phyloP scores from a whole-genome alignment of 2,888 invertebrate species.

The Lysandra coridon region DNA sequence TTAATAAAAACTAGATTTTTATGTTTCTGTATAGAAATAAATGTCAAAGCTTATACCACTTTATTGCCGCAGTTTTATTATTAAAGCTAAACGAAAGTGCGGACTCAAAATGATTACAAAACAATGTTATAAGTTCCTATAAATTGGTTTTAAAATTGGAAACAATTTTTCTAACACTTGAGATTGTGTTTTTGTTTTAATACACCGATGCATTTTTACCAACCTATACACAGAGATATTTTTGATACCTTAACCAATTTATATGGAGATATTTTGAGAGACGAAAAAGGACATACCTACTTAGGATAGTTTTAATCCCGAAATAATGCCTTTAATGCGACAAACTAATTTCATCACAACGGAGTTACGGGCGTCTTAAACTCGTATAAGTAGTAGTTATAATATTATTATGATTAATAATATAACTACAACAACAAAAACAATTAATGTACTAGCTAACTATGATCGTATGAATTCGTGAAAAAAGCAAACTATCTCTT shows the following conservation, averaged over 20 bases:
- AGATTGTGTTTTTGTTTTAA: too few relatives aligned
- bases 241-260: too few relatives aligned
- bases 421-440: too few relatives aligned
- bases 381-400: neutral
- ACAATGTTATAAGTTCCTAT: neutral
- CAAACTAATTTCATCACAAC: too few relatives aligned
- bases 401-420: neutral
- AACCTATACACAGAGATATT: too few relatives aligned
- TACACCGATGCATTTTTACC: too few relatives aligned
- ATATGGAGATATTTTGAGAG: too few relatives aligned
- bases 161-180: neutral
- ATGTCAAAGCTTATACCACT: constrained; percentile 20
- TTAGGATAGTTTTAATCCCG: too few relatives aligned
- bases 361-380: too few relatives aligned
- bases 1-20: constrained; percentile 22
- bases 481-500: neutral
- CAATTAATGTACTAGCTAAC: neutral
- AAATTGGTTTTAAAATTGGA: neutral
- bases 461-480: neutral
- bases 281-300: too few relatives aligned
- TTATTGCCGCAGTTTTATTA: constrained; percentile 13
- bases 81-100: constrained; percentile 1
- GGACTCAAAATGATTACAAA: constrained; percentile 7
- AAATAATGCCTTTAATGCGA: too few relatives aligned
- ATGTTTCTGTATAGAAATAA: constrained; percentile 11